Evolutionary conservation across 2,888 invertebrate genomes (phyloP), one percentile per base, ranked within the genome.

Genomic region (Dryomyza anilis): DNA sequence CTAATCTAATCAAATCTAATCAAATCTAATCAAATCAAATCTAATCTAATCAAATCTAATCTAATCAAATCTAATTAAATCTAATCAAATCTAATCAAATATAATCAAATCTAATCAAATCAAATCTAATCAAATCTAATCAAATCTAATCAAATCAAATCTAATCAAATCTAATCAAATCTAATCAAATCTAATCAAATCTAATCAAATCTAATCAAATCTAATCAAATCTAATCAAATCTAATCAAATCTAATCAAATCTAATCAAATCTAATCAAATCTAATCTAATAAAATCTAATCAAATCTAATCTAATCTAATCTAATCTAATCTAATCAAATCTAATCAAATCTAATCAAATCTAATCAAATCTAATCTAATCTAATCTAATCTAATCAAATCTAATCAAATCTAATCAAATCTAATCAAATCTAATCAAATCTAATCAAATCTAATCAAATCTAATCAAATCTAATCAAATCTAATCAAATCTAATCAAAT

Each of bases 371-470:
- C 33, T 33, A 33, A 33, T 33, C 33, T 8, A 33, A 33, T 33
- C 33, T 46, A 45, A 43, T 46, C 12, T 56, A 62, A 45, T 36
- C 50, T 39, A 30, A 25, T 53, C 14, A 14, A 58, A 46, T 57
- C 43, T 21, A 23, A 43, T 46, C 46, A 60, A 33, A 23, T 23
- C n/a, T n/a, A n/a, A n/a, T n/a, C n/a, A n/a, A n/a, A n/a, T n/a
- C n/a, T n/a, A n/a, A n/a, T n/a, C n/a, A n/a, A n/a, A n/a, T n/a
- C n/a, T n/a, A n/a, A n/a, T n/a, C n/a, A n/a, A n/a, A n/a, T n/a
- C n/a, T n/a, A n/a, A n/a, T n/a, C n/a, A n/a, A n/a, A n/a, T n/a
- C n/a, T n/a, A n/a, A n/a, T n/a, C n/a, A n/a, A n/a, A n/a, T n/a
- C n/a, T n/a, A n/a, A n/a, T n/a, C n/a, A n/a, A n/a, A n/a, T n/a